A percentile compares a stretch with the other conserved stretches of the same genome.
phyloP scores from a whole-genome alignment of 2,797 vertebrate species.

The Microchirus variegatus region DNA sequence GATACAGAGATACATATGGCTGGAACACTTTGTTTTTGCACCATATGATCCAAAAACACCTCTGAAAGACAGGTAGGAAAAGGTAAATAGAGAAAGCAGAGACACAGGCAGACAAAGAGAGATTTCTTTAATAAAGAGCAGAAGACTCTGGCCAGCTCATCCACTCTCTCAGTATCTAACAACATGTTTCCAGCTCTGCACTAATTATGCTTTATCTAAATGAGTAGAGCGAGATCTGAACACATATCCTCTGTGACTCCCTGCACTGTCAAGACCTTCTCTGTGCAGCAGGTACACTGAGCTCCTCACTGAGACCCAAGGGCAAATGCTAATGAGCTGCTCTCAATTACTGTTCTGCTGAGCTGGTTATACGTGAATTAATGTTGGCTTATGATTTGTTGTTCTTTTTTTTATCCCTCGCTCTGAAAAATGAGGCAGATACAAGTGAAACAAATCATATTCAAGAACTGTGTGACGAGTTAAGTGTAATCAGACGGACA shows the following conservation, averaged over 20 bases:
- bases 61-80: constrained; percentile 46
- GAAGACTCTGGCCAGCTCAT: constrained; percentile 40
- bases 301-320: constrained; percentile 28
- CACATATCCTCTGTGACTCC: constrained; percentile 9
- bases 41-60: constrained; percentile 55
- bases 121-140: constrained; percentile 53
- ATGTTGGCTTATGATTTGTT: background rate
- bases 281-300: constrained; percentile 12
- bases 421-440: no score
- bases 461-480: no score
- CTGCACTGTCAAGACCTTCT: constrained; percentile 1
- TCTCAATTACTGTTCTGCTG: constrained; percentile 27
- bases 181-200: constrained; percentile 31
- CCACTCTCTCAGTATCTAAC: constrained; percentile 21
- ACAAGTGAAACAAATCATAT: no score
- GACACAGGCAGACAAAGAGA: constrained; percentile 32
- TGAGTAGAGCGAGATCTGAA: constrained; percentile 29
- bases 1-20: constrained; percentile 18
- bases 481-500: no score
- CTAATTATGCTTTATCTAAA: constrained; percentile 20
- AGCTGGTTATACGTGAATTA: constrained; percentile 10
- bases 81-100: constrained; percentile 34
- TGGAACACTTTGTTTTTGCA: constrained; percentile 59
- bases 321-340: constrained; percentile 43
- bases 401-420: no score